Base-by-base conservation (phyloP, 2,113 vertebrate species). In the Leucopsar rothschildi region DNA sequence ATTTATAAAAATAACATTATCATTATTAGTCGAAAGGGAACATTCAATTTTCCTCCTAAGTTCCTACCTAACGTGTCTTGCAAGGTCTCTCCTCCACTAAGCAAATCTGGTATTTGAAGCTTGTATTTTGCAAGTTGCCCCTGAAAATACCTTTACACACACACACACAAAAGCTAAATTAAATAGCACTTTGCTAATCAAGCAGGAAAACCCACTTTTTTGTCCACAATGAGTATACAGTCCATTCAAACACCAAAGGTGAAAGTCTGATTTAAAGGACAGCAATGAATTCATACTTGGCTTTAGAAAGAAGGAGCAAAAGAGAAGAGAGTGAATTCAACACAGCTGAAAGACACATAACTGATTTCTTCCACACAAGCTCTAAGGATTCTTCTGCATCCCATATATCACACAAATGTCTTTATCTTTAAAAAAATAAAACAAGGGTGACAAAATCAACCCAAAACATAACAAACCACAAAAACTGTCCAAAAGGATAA, bases 161-260 rank as follows among this genome's bases (percentile, higher is more conserved):
- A 35, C 15, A 73, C 10, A 8, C 9, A 88, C 2, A 27, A 76
- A 82, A 90, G n/a, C 20, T 60, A 44, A 75, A 90, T 57, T 64
- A 76, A 93, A 49, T 17, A 88, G 53, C n/a, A 82, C n/a, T 90
- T 35, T 24, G 29, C 19, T 88, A 90, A 90, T 73, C 10, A 90
- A 80, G 45, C 3, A 75, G 25, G 35, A 52, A 39, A 39, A 17
- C 11, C 5, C n/a, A 47, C 8, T 52, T 69, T 53, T 92, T 39
- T 47, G 27, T 21, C 80, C 50, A 65, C 17, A 24, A 40, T 17
- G 7, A 55, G 5, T 27, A 42, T 57, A 44, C 0, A 82, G 33
- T 29, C 52, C 52, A 73, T 11, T 71, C 14, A 81, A 78, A 91
- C 5, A 79, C 47, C 55, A 61, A 81, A 89, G 25, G 21, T 61